Conservation (phyloP, 2,888 invertebrate genomes). For the Masnerella sp. region DNA sequence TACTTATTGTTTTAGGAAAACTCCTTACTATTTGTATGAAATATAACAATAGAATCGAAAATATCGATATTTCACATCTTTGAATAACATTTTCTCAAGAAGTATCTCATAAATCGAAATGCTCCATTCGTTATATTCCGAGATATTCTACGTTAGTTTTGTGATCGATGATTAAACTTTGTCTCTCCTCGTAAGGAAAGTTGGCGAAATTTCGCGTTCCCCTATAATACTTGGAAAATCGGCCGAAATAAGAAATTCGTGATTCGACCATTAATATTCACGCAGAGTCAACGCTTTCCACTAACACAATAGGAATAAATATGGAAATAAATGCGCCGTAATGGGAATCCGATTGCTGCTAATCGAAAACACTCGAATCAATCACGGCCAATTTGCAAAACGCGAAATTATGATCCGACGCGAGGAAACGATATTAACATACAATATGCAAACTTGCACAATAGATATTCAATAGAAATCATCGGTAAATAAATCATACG, state of each 20-base stretch:
- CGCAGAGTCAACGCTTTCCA: not conserved
- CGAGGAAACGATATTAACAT: constrained; percentile 26
- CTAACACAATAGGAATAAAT: not conserved
- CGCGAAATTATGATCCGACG: constrained; percentile 18
- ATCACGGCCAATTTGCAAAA: constrained; percentile 4
- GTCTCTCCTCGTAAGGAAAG: too few relatives aligned
- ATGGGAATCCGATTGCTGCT: not conserved
- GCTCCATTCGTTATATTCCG: too few relatives aligned
- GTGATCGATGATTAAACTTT: constrained; percentile 16
- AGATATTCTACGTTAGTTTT: too few relatives aligned
- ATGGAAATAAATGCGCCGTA: not conserved
- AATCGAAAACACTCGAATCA: constrained; percentile 5
- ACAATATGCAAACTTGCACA: constrained; percentile 41
- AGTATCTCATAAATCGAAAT: too few relatives aligned
- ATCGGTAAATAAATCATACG: constrained; percentile 41
- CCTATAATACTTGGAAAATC: not conserved
- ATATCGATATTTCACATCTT: too few relatives aligned
- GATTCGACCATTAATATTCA: not conserved
- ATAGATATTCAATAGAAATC: constrained; percentile 40
- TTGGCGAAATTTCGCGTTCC: not conserved
- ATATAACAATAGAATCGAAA: too few relatives aligned
- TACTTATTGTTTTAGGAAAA: too few relatives aligned
- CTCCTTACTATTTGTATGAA: too few relatives aligned
- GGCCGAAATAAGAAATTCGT: not conserved
- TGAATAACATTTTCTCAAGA: too few relatives aligned